Base-by-base conservation (phyloP, 1,140 invertebrate species). In the Drosophila pectinifera region DNA sequence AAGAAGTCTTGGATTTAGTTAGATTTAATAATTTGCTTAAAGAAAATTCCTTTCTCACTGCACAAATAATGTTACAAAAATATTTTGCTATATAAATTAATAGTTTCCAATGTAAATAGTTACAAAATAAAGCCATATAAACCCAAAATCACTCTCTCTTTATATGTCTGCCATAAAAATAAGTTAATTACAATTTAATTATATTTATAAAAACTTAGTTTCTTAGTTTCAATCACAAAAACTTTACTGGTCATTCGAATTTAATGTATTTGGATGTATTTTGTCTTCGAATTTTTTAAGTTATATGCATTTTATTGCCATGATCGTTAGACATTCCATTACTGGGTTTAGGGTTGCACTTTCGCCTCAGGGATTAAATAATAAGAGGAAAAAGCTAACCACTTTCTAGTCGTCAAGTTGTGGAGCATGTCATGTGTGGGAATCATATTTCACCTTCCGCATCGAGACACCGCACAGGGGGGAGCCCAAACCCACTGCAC, bases 381-480 rank as follows among this genome's bases (percentile, higher is more conserved):
- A 46, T 26, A 28, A 57, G 5, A 31, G 28, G 28, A 43, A n/a
- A 64, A 14, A 2, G 3, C 13, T 20, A 28, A 24, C 31, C 24
- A 55, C 67, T 70, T 68, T 70, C 67, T 22, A 54, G 46, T 22
- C 65, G 53, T 65, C 39, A 54, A 49, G 18, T 20, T 13, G 18
- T 10, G 26, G 61, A 41, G 16, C 24, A 20, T 6, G 63, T 34
- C 16, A 24, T 31, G 63, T 36, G n/a, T 56, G 64, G 39, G 64
- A 31, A 24, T 70, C 49, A 39, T 24, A 57, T 70, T 57, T 70
- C 67, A 46, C 41, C 16, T 56, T 55, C 51, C 64, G 31, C 65
- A 8, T 31, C 10, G 20, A 26, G 2, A 31, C 18, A 26, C 20
- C 46, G 6, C 24, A 18, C 49, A 41, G 10, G 13, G 34, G 49